A percentile compares a stretch with the other conserved stretches of the same genome.
These are phyloP conservation scores for Melinopterus prodromus DNA, from an alignment of 2,888 invertebrate genomes.

Conservation along the genomic window DNA sequence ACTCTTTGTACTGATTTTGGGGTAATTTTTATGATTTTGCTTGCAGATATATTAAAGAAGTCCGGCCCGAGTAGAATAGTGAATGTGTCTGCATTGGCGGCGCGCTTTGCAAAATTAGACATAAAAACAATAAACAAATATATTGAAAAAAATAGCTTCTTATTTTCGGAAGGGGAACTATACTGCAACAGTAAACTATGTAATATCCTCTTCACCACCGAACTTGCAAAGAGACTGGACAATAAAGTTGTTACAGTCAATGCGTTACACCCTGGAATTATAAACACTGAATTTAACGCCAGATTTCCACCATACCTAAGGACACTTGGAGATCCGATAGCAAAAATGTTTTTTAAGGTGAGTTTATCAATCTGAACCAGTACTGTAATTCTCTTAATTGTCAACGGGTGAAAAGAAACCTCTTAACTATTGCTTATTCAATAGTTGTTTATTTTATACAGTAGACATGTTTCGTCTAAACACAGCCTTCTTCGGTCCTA, in stretches of 20 bases:
- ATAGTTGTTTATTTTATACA: too few relatives aligned
- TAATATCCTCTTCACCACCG: slow-evolving; percentile 47
- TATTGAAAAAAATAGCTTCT: neutral
- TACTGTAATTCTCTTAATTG: neutral
- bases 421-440: neutral
- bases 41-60: slow-evolving; percentile 57
- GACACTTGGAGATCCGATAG: neutral
- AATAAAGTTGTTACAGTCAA: slow-evolving; percentile 45
- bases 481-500: too few relatives aligned
- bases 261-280: slow-evolving; percentile 50
- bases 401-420: too few relatives aligned
- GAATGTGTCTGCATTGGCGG: slow-evolving; percentile 48
- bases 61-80: slow-evolving; percentile 48
- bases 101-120: slow-evolving; percentile 30
- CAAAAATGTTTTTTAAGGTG: slow-evolving; percentile 17
- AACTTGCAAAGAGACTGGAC: slow-evolving; percentile 45
- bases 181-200: slow-evolving; percentile 47
- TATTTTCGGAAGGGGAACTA: neutral
- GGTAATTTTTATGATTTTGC: slow-evolving; percentile 32
- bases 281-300: slow-evolving; percentile 28
- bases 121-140: neutral
- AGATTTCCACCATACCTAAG: neutral
- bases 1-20: neutral
- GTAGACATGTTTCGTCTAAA: too few relatives aligned
- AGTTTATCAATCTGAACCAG: neutral